A percentile compares a stretch with the other conserved stretches of the same genome.
Evolutionary conservation across 1,140 invertebrate genomes (phyloP).

Genomic region (Diprion similis): DNA sequence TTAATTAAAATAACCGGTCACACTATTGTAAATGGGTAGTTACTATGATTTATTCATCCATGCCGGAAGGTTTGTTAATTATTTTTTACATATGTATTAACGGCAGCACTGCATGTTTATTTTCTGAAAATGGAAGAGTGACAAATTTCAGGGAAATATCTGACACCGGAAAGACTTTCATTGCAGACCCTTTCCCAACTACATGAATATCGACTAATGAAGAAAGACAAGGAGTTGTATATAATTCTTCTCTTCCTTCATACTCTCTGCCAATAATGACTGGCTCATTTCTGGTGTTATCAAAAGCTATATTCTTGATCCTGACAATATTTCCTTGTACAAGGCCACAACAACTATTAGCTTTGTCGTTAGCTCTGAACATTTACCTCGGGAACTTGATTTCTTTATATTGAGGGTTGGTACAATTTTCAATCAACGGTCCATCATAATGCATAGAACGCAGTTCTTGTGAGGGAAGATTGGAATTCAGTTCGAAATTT

Average conservation of each 20-base stretch:
- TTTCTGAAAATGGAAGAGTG: background rate
- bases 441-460: background rate
- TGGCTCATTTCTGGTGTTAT: background rate
- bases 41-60: background rate
- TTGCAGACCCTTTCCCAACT: background rate
- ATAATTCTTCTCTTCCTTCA: background rate
- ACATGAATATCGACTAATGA: background rate
- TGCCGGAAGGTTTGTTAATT: background rate
- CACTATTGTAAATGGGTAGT: too few relatives aligned
- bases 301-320: background rate
- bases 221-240: background rate
- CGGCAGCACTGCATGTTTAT: background rate
- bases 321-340: background rate
- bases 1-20: too few relatives aligned
- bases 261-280: background rate
- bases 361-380: background rate
- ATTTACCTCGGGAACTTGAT: background rate
- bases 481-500: background rate
- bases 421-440: background rate
- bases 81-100: background rate
- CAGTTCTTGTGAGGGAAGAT: background rate
- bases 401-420: background rate
- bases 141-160: background rate
- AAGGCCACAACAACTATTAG: background rate
- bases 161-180: background rate